phyloP scores from a whole-genome alignment of 2,113 vertebrate species.

The Delphinapterus leucas region DNA sequence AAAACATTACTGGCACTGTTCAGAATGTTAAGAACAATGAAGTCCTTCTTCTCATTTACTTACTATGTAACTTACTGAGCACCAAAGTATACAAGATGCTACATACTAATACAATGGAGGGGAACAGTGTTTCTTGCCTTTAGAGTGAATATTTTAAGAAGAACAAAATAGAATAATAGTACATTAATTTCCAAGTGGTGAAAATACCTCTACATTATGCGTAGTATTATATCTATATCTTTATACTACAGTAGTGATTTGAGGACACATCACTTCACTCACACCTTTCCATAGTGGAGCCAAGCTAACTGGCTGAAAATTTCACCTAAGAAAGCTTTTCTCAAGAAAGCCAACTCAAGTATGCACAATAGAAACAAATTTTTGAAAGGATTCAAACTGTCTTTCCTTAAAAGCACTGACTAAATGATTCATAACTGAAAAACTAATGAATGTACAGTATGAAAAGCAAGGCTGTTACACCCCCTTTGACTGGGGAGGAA shows the following conservation, averaged over 20 bases:
- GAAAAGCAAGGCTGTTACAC: background rate
- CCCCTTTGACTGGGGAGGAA: background rate
- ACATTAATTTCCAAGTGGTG: background rate
- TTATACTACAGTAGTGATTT: background rate
- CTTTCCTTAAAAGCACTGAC: background rate
- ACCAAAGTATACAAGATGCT: background rate
- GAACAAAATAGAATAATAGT: background rate
- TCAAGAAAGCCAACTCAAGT: slow-evolving; percentile 1
- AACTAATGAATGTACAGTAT: background rate
- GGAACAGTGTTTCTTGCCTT: background rate
- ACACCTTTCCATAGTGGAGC: background rate
- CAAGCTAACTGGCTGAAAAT: background rate
- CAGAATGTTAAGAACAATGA: slow-evolving; percentile 28
- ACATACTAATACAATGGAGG: background rate
- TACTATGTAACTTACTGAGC: background rate
- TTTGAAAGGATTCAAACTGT: background rate
- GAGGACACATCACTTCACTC: background rate
- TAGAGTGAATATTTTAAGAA: slow-evolving; percentile 1
- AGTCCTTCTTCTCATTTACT: slow-evolving; percentile 19
- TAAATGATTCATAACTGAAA: background rate
- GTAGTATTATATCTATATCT: background rate
- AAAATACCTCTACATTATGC: background rate
- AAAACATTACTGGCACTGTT: background rate
- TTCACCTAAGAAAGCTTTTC: background rate
- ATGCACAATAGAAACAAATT: background rate